Evolutionary conservation across 2,888 invertebrate genomes (phyloP), one percentile per base, ranked within the genome.

Genomic region (Iphiclides podalirius): DNA sequence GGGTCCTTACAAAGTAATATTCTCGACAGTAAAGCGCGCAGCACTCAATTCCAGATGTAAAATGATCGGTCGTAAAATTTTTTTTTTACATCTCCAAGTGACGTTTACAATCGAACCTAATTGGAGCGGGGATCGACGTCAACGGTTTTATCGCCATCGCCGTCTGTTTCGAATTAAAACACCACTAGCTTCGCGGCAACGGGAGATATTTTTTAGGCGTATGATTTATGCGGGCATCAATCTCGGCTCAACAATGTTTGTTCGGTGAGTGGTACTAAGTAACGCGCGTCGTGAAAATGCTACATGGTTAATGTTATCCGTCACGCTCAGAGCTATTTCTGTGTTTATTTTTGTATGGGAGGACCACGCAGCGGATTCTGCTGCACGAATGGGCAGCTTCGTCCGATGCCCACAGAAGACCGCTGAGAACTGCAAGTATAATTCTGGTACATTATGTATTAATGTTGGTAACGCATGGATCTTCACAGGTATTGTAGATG

Each of bases 161-260:
- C 58, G 58, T 74, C 75, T 77, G 76, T 74, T 75, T 72, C 71
- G 64, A 75, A 78, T 79, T 76, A 75, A 74, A 74, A 72, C 57
- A 64, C 48, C 61, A 64, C 70, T 72, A 67, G 70, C 65, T 74
- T 59, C 23, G 43, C 31, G 63, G 58, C 55, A 35, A 52, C 48
- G 51, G 50, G 61, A 56, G 59, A 60, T 60, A 58, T 63, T 64
- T 59, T 64, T 61, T 63, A 58, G 44, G 60, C 52, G 56, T 53
- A 66, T 70, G 72, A 72, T 74, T 75, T 73, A 76, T 63, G 50
- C 14, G 47, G 52, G 63, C 68, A 64, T 69, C 68, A 67, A 65
- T 55, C 60, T 33, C 33, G 46, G 20, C 45, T 48, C 50, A 43
- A 55, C 59, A 52, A 39, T 53, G 54, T 56, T 55, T 52, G 48